Evolutionary conservation across 2,113 vertebrate genomes (phyloP), one percentile per base, ranked within the genome.

Genomic region (Pollachius pollachius): DNA sequence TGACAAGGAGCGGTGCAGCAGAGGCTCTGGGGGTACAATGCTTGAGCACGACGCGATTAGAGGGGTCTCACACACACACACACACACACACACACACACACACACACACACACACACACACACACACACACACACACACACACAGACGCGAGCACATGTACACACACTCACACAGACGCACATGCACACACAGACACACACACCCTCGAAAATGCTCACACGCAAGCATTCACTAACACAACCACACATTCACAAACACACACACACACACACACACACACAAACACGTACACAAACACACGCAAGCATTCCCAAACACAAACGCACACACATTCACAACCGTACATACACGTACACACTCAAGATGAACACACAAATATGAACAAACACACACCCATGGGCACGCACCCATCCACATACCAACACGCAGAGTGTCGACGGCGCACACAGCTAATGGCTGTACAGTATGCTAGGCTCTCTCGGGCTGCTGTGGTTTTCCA

Each of bases 401-500:
- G 67, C 21, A 72, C 64, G 71, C 34, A 37, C 75, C 75, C 15
- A 16, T 19, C 65, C 62, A 64, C 41, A 74, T n/a, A 70, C 73
- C 64, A 52, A n/a, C 61, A 71, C 23, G 56, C 52, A 37, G 13
- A 2, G 58, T 60, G 1, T 66, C 71, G 70, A 70, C 75, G 72
- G 64, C 65, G 77, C 58, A 65, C 81, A 76, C 77, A 72, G 37
- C 66, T 69, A 65, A 75, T 85, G 21, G 7, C 76, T 52, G 41
- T 62, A 60, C 27, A 65, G 61, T 74, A 21, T 52, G 52, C 74
- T n/a, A 65, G 57, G 74, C 37, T 48, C 77, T 60, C 37, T 69
- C 69, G 0, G 79, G 70, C 62, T 78, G 8, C 8, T 65, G 54
- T 73, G 73, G 64, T 81, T 78, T 80, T 80, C 74, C 71, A 79